Evolutionary conservation across 2,888 invertebrate species (phyloP), one percentile per base, ranked within the genome.

Genomic region (Poecilus cupreus): DNA sequence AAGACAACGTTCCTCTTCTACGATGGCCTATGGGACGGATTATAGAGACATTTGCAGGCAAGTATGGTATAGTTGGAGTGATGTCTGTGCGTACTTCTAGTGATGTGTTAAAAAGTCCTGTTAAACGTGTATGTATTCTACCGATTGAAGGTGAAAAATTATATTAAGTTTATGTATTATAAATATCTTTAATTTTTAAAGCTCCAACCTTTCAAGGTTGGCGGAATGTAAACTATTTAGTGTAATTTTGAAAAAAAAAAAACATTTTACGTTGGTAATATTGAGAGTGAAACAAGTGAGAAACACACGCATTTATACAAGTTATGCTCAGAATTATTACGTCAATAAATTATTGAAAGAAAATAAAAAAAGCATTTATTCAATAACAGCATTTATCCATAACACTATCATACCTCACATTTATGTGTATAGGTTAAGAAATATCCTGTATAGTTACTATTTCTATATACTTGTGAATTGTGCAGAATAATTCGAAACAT

Each of bases 1-100:
- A 84, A 51, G 80, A 83, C 79, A 84, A 83, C 76, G 18, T 84
- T n/a, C 82, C 84, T 16, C 82, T 83, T 6, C 32, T 74, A 16
- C 72, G 49, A 26, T 84, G 83, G 83, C 72, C 79, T 26, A 18
- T 83, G 22, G 84, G 83, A 16, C 74, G 84, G 39, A 51, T 51
- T 16, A 16, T 51, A 51, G 51, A 51, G 18, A 51, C 51, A 18
- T 51, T 3, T 51, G n/a, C 51, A 10, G 51, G 51, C 51, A 51
- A 51, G 18, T 10, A 51, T 51, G 18, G 51, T 16, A 51, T 51
- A 51, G 51, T 51, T 8, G 1, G 51, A 13, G 51, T 51, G 18
- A 13, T 51, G 18, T 51, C 51, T 18, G 51, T 51, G 18, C 51
- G 51, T 16, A 51, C 51, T 8, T 2, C n/a, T 51, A 51, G 4